These are phyloP conservation scores for Petrosia ficiformis DNA, from an alignment of 37 sponge, comb jelly and placozoan genomes.

Conservation along the genomic window DNA sequence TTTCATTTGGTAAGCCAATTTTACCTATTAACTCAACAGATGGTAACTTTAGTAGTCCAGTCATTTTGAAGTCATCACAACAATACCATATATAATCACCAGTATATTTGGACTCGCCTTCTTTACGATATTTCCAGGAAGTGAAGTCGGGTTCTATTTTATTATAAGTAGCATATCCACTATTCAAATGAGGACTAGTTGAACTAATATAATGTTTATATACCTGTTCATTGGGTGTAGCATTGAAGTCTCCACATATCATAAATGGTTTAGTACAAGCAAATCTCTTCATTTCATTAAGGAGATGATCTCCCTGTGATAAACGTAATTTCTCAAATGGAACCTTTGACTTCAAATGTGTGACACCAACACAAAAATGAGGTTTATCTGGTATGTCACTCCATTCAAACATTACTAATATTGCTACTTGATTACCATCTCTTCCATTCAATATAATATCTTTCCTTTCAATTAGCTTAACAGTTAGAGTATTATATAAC, in stretches of 20 bases:
- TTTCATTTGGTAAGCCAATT: slow-evolving; percentile 27
- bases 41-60: slow-evolving; percentile 21
- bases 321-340: slow-evolving; percentile 6
- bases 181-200: slow-evolving; percentile 17
- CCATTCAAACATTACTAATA: slow-evolving; percentile 29
- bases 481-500: slow-evolving; percentile 38
- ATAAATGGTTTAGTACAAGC: slow-evolving; percentile 20
- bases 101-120: slow-evolving; percentile 38
- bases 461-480: slow-evolving; percentile 30
- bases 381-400: neutral
- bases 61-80: neutral
- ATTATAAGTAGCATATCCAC: slow-evolving; percentile 20
- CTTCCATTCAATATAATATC: slow-evolving; percentile 13
- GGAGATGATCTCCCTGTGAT: slow-evolving; percentile 50
- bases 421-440: slow-evolving; percentile 43
- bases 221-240: slow-evolving; percentile 39
- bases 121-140: slow-evolving; percentile 62
- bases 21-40: slow-evolving; percentile 44
- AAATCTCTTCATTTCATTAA: slow-evolving; percentile 31
- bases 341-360: slow-evolving; percentile 68
- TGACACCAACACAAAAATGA: slow-evolving; percentile 50
- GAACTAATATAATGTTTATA: slow-evolving; percentile 31
- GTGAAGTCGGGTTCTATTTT: slow-evolving; percentile 62
- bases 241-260: slow-evolving; percentile 79
- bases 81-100: slow-evolving; percentile 80